Base-by-base conservation (phyloP, 2,797 vertebrate genomes). In the Falco biarmicus region DNA sequence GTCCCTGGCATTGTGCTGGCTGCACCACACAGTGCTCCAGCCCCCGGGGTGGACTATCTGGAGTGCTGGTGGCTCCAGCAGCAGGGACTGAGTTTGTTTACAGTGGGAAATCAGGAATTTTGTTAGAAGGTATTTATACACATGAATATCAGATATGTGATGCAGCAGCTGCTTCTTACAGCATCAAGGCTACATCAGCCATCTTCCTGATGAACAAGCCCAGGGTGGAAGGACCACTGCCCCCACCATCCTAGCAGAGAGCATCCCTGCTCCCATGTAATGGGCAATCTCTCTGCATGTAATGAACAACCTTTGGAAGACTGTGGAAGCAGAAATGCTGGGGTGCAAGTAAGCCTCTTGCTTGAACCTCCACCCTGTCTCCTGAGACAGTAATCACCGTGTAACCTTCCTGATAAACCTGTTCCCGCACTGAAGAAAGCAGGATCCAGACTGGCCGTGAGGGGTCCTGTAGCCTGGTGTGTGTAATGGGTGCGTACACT, bases 101-200 rank as follows among this genome's bases (percentile, higher is more conserved):
- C 28, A 63, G 59, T 37, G 31, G n/a, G 39, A 43, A 77, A 16
- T 54, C 34, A 39, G 54, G 45, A 60, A 53, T 85, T 86, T 50
- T 79, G 32, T 45, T 74, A 80, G 6, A 20, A 74, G 41, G n/a
- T 71, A 12, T 32, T 64, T 73, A n/a, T 26, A 29, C 61, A 47
- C 1, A 1, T 0, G 0, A 63, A 26, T 31, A 25, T 22, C 2
- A 8, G 32, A 4, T 37, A 6, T 5, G 34, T 21, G 64, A 47
- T 20, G 37, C 54, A 80, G 84, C 64, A 68, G 80, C n/a, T 47
- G 53, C 16, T 64, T 8, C 34, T 64, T 28, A n/a, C 4, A 3
- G 74, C 0, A 0, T 57, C 65, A 82, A 54, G 41, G 37, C 84
- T 48, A 13, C 22, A 20, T 31, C 65, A 32, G 32, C 69, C 7